Base-by-base conservation (phyloP, 2,113 vertebrate species). In the Callospermophilus lateralis region DNA sequence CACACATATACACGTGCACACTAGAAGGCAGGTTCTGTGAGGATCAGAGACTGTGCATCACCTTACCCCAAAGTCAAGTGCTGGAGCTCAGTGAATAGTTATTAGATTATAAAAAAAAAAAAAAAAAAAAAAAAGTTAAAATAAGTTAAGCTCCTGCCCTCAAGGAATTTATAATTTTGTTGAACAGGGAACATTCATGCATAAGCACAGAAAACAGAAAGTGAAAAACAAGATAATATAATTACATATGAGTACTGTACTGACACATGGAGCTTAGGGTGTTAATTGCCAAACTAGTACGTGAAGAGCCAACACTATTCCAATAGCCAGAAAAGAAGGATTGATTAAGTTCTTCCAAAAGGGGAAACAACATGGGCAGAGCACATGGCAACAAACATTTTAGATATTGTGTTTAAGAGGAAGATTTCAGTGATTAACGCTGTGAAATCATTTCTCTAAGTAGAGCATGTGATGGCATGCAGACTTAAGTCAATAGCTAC, bases 341-440 rank as follows among this genome's bases (percentile, higher is more conserved):
- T 68, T 58, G 55, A 70, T 93, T 81, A 74, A 65, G 13, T 78
- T 90, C 55, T 85, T 53, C 32, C 61, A 87, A 42, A 83, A 88
- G 16, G 22, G 42, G 83, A 92, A 96, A 83, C 6, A 2, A 89
- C 48, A 34, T 39, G 9, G 51, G 17, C 51, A 93, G 90, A 93
- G 48, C n/a, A 80, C 51, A 32, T 48, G 76, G 42, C 90, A 86
- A 37, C 34, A 74, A 84, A n/a, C 42, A 19, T 94, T 93, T 84
- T 76, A 63, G 72, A 74, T 72, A 72, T 11, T 84, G 24, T 88
- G 34, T 83, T 92, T 80, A 96, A 89, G 53, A 32, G 22, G 63
- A 73, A 6, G 53, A 55, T 37, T 76, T 32, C 68, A 77, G 1
- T 83, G n/a, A 86, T n/a, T 53, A 68, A 19, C 83, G 34, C 85